phyloP scores from a whole-genome alignment of 2,797 vertebrate genomes.

The Knipowitschia caucasica region DNA sequence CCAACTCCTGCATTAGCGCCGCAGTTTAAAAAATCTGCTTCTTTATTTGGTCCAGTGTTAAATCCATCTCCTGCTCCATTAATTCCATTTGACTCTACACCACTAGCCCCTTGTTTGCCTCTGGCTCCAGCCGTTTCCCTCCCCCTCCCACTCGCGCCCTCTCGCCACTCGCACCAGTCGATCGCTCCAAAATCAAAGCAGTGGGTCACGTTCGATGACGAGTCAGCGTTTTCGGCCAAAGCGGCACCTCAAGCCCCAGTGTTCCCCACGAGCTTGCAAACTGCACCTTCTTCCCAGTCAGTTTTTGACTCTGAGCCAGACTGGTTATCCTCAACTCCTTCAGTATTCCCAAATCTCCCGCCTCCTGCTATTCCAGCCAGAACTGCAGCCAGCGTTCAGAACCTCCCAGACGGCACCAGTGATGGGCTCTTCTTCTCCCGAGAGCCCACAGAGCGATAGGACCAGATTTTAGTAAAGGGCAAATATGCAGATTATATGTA shows the following conservation, averaged over 20 bases:
- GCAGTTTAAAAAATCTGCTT: constrained; percentile 50
- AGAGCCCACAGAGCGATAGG: constrained; percentile 82
- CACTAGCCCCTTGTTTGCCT: constrained; percentile 43
- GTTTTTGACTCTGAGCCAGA: constrained; percentile 65
- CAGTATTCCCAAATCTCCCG: constrained; percentile 71
- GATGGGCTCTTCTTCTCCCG: constrained; percentile 63
- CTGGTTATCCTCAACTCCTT: constrained; percentile 70
- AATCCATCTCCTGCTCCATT: constrained; percentile 29
- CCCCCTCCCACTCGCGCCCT: constrained; percentile 27
- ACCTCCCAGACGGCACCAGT: constrained; percentile 55
- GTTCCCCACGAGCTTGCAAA: constrained; percentile 48
- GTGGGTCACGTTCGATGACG: constrained; percentile 95
- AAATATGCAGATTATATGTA: constrained; percentile 57
- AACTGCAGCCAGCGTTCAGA: constrained; percentile 67
- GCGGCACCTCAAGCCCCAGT: constrained; percentile 26
- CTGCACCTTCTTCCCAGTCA: constrained; percentile 54
- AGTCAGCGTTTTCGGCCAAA: constrained; percentile 56
- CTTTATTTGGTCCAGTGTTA: constrained; percentile 39
- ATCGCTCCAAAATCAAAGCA: constrained; percentile 63
- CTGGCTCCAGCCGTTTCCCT: constrained; percentile 33
- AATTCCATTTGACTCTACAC: constrained; percentile 22
- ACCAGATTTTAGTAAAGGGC: constrained; percentile 38
- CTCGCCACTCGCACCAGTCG: constrained; percentile 34
- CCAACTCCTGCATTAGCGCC: constrained; percentile 31
- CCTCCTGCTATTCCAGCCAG: constrained; percentile 76